These are phyloP conservation scores for Nemoura dubitans DNA, from an alignment of 2,888 invertebrate genomes.

Conservation along the genomic window DNA sequence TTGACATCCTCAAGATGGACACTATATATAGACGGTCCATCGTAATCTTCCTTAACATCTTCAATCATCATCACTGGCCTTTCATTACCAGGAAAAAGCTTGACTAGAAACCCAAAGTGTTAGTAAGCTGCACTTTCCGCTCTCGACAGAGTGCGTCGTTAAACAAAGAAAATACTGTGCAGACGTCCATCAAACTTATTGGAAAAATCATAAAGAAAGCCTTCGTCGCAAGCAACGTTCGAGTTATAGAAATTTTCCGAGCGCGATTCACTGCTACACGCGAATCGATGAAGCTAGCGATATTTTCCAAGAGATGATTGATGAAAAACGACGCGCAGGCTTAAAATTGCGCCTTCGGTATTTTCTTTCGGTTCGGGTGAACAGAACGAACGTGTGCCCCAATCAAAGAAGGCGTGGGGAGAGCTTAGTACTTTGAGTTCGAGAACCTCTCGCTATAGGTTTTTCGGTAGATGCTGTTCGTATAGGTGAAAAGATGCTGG, in stretches of 20 bases:
- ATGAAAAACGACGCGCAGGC: neutral
- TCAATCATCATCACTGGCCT: neutral
- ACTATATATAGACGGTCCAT: neutral
- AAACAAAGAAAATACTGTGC: neutral
- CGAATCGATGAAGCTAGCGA: neutral
- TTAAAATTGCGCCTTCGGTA: neutral
- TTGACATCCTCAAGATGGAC: no score
- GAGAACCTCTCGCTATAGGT: no score
- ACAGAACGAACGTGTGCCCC: neutral
- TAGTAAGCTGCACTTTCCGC: neutral
- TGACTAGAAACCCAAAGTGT: neutral
- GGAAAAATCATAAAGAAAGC: neutral
- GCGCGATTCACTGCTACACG: neutral
- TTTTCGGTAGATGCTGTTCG: no score
- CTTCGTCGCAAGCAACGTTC: neutral
- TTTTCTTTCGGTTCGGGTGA: neutral
- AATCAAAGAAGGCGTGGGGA: neutral
- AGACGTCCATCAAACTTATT: neutral
- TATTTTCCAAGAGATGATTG: neutral
- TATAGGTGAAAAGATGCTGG: no score
- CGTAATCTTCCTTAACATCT: neutral
- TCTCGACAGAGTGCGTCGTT: neutral
- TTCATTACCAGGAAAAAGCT: neutral
- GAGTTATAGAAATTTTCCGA: neutral
- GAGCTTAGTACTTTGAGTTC: neutral